Evolutionary conservation across 2,113 vertebrate species (phyloP).

Genomic region (Phainopepla nitens): DNA sequence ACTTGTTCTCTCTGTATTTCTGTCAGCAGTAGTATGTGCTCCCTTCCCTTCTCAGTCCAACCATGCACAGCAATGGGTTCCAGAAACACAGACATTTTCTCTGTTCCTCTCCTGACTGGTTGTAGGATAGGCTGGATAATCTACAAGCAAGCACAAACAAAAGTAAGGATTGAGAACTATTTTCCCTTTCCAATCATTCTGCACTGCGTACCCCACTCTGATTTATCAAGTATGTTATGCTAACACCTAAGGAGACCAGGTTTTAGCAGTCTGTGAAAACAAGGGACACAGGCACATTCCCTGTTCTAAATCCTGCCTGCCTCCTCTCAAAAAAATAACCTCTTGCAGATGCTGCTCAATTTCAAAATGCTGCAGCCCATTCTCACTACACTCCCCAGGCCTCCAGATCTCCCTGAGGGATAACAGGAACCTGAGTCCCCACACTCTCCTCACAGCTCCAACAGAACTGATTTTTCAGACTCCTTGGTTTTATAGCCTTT

Average conservation of each 20-base stretch:
- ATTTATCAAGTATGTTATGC: background rate
- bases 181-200: background rate
- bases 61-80: background rate
- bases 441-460: background rate
- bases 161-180: background rate
- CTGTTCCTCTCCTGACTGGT: background rate
- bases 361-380: background rate
- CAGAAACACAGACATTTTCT: background rate
- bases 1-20: background rate
- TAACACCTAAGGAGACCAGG: background rate
- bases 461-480: background rate
- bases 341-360: fast-evolving
- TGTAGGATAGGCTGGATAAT: background rate
- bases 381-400: background rate
- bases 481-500: background rate
- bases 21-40: fast-evolving
- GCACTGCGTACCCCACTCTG: fast-evolving
- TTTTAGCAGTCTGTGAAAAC: background rate
- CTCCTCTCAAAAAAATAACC: background rate
- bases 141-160: background rate
- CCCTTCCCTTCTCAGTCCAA: background rate
- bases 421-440: background rate
- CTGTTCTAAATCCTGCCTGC: background rate
- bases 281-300: background rate
- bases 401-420: background rate